Base-by-base conservation (phyloP, 1,140 invertebrate species). In the Thaumatotibia leucotreta region DNA sequence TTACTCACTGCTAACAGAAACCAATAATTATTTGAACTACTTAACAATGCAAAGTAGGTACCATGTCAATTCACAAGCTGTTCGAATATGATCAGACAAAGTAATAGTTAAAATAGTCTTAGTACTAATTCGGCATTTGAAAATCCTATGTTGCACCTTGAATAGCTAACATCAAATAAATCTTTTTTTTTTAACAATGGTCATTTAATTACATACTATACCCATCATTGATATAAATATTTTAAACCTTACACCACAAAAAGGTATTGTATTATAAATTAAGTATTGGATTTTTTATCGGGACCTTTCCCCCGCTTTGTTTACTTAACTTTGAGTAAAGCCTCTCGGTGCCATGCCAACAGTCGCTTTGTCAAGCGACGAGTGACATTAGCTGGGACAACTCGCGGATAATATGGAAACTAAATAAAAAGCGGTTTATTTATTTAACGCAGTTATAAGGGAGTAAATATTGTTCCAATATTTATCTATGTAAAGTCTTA, bases 321-420 rank as follows among this genome's bases (percentile, higher is more conserved):
- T 88, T 87, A 84, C 79, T 81, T 85, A 86, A 78, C 78, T 78
- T 75, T 80, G 82, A 79, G 83, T 76, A 86, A 86, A 88, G 86
- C 79, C 82, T 87, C 87, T 87, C 79, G 83, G 81, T 88, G 83
- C 86, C 83, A 87, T 88, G 83, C 86, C 83, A 87, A 84, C 86
- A 84, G 83, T 86, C 84, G 84, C 86, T 88, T 88, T 90, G 88
- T 90, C 88, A 90, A 85, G 76, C 80, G 83, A 77, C 79, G 82
- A 83, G 77, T 83, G 84, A 88, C 84, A 89, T 89, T 88, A 88
- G 81, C 86, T 82, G 83, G 86, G 80, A 81, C 81, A 78, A 81
- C 77, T 84, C 84, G 81, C 82, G 81, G 80, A 89, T 87, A 84
- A 88, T 88, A 88, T 88, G 80, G 79, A 82, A 83, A 80, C 75